Evolutionary conservation across 2,113 vertebrate species (phyloP), one percentile per base, ranked within the genome.

Genomic region (Limanda limanda): DNA sequence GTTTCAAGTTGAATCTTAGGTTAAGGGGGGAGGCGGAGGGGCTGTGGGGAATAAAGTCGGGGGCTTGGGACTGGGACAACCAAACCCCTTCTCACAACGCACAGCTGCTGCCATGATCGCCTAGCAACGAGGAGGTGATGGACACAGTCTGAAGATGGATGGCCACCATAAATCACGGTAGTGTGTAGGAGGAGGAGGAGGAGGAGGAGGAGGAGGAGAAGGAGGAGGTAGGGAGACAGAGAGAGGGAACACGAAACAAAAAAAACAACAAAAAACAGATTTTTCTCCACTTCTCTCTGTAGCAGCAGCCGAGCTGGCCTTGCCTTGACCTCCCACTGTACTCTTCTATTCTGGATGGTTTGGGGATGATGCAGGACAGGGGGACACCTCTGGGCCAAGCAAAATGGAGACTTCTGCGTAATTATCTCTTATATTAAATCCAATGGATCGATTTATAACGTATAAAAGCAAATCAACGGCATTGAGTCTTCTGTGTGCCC

Each of bases 111-210:
- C 96, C 94, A 96, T 96, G 92, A 98, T 97, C 93, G 95, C 97
- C 96, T 97, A 97, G 97, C 97, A 98, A 98, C 97, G 95, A 94
- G 95, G 95, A 96, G 96, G 96, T 98, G 97, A 98, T 98, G 96
- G 97, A 98, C 96, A 95, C 81, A 96, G 95, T 89, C 95, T 93
- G 94, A 97, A 97, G 97, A 98, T 97, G 96, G 97, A 98, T 97
- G 96, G 96, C 95, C 96, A 96, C 94, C 96, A 98, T 98, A 98
- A 98, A 97, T 98, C 97, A 97, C 95, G 94, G 95, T 91, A 91
- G 93, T 93, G 94, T 90, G 93, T 94, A 75, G 87, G 84, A 86
- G 81, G 83, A 87, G 87, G 52, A 55, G 52, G 52, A 55, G 48
- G 79, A 85, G 89, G 85, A 90, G 85, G 81, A 85, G 89, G 86